phyloP scores from a whole-genome alignment of 2,113 vertebrate genomes.

The Hippocampus mohnikei region DNA sequence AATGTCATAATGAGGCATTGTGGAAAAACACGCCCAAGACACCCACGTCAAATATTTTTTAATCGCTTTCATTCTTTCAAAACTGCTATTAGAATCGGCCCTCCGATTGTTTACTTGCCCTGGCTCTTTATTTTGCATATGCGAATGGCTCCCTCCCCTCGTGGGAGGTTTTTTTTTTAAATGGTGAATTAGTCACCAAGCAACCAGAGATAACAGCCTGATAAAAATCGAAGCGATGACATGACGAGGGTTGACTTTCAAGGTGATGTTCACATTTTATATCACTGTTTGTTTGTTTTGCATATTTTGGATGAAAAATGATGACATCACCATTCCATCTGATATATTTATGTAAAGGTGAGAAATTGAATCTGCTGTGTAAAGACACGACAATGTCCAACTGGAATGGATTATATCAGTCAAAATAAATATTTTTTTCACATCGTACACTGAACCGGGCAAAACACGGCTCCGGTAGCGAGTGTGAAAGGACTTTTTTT shows the following conservation, averaged over 20 bases:
- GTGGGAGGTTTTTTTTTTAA: conserved; percentile 14
- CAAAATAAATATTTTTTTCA: neutral
- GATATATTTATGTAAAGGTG: neutral
- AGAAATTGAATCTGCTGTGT: neutral
- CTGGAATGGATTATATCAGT: neutral
- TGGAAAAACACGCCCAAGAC: conserved; percentile 18
- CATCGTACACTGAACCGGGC: neutral
- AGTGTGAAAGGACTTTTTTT: neutral
- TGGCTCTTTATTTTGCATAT: conserved; percentile 50
- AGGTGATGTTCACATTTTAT: conserved; percentile 29
- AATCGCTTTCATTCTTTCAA: neutral
- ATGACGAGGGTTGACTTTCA: conserved; percentile 13
- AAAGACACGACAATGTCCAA: neutral
- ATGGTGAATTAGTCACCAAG: conserved; percentile 45
- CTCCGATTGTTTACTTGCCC: conserved; percentile 31
- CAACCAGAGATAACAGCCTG: conserved; percentile 39
- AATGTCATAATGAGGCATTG: conserved; percentile 34
- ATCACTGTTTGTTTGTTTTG: conserved; percentile 9
- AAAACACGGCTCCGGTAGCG: neutral
- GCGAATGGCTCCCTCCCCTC: conserved; percentile 30
- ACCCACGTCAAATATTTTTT: neutral
- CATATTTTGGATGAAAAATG: neutral
- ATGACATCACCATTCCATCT: neutral
- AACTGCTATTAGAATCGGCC: neutral
- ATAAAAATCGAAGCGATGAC: conserved; percentile 3